Percentiles rank a stretch among this genome's conserved stretches.
Evolutionary conservation across 2,113 vertebrate species (phyloP).

Genomic region (Oenanthe melanoleuca): DNA sequence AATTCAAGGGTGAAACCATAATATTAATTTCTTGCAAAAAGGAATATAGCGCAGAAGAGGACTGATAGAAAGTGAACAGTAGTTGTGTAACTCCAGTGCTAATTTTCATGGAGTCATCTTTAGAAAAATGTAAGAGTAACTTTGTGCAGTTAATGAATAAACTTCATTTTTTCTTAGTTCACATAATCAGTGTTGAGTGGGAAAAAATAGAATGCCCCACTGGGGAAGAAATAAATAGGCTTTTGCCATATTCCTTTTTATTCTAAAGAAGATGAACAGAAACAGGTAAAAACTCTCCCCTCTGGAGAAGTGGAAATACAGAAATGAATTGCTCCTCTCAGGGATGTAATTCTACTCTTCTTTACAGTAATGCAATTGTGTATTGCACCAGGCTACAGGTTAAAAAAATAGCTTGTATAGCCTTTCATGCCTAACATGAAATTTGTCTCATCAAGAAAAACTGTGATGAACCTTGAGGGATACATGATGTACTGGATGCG

Average conservation of each 20-base stretch:
- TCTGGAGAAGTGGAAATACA: not conserved
- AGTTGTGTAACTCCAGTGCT: not conserved
- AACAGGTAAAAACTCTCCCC: not conserved
- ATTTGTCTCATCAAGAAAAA: not conserved
- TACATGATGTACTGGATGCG: not conserved
- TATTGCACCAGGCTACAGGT: not conserved
- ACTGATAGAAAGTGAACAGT: not conserved
- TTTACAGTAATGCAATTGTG: not conserved
- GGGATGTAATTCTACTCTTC: not conserved
- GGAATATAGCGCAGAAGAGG: not conserved
- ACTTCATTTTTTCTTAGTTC: not conserved
- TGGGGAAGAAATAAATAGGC: not conserved
- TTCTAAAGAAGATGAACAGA: not conserved
- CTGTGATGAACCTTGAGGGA: not conserved
- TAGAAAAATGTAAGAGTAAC: not conserved
- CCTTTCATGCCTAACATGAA: not conserved
- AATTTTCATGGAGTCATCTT: not conserved
- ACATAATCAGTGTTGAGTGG: not conserved
- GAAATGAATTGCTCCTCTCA: not conserved
- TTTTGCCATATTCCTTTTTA: not conserved
- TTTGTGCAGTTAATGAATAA: not conserved
- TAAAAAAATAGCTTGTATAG: not conserved
- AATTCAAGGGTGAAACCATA: not conserved
- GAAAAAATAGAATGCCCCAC: not conserved
- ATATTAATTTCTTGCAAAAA: not conserved